Conservation (phyloP, 2,797 vertebrate species). For the Sternarchorhynchus goeldii region DNA sequence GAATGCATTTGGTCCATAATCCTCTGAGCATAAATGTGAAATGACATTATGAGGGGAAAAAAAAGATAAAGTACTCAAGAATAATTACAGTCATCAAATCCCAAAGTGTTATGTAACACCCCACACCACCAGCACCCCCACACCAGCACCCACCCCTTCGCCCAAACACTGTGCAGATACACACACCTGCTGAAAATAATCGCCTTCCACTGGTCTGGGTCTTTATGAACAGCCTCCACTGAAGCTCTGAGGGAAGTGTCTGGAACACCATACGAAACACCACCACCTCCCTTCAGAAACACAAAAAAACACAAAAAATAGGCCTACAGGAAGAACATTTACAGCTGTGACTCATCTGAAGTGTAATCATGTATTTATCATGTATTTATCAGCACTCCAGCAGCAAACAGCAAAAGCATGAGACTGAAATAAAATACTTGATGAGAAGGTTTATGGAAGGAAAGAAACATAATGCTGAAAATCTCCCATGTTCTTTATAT, state of each 20-base stretch:
- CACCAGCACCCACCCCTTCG: background rate
- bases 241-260: conserved; percentile 11
- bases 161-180: background rate
- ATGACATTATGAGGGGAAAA: conserved; percentile 20
- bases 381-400: background rate
- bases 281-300: background rate
- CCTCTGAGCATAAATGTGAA: conserved; percentile 38
- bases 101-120: conserved; percentile 31
- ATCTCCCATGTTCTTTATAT: too few relatives aligned
- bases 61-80: background rate
- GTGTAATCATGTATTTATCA: background rate
- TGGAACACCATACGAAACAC: background rate
- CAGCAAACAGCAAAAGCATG: background rate
- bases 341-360: background rate
- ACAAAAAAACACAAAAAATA: conserved; percentile 4
- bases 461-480: conserved; percentile 13
- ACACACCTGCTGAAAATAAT: conserved; percentile 40
- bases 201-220: background rate
- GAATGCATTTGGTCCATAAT: conserved; percentile 44
- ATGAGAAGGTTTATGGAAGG: background rate
- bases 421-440: background rate
- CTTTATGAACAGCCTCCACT: conserved; percentile 3
- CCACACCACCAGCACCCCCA: background rate
- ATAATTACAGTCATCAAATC: conserved; percentile 35
- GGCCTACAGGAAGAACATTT: background rate